A percentile compares a stretch with the other conserved stretches of the same genome.
Evolutionary conservation across 2,888 invertebrate species (phyloP).

Genomic region (Girardia tigrina): DNA sequence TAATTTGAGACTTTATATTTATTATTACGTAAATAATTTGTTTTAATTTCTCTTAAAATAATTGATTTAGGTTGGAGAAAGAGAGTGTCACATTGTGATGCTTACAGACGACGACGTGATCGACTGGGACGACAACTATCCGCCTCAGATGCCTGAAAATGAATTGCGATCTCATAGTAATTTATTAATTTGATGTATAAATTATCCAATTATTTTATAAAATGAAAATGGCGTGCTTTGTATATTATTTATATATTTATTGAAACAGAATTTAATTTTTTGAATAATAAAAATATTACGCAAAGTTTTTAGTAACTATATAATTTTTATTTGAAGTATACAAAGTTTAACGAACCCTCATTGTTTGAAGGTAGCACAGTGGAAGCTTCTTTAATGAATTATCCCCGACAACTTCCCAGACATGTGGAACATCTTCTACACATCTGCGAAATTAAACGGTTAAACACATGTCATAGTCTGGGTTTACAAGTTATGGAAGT

Average conservation of each 20-base stretch:
- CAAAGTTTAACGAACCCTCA: too few species aligned
- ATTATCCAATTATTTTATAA: neutral
- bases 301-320: too few species aligned
- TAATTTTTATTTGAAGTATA: too few species aligned
- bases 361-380: too few species aligned
- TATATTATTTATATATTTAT: neutral
- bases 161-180: constrained; percentile 55
- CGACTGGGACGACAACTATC: constrained; percentile 98
- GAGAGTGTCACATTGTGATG: constrained; percentile 92
- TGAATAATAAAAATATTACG: too few species aligned
- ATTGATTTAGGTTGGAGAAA: constrained; percentile 64
- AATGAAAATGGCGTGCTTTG: neutral
- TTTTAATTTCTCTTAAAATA: constrained; percentile 2
- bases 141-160: constrained; percentile 98
- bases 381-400: too few species aligned
- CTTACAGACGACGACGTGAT: constrained; percentile 81
- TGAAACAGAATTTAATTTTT: neutral
- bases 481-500: constrained; percentile 66
- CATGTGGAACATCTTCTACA: too few species aligned
- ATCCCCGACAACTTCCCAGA: too few species aligned
- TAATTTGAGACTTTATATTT: too few species aligned
- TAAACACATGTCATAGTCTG: constrained; percentile 54
- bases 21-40: neutral
- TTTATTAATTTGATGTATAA: neutral
- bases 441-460: too few species aligned